Conservation (phyloP, 2,888 invertebrate genomes). For the Leptothorax acervorum region DNA sequence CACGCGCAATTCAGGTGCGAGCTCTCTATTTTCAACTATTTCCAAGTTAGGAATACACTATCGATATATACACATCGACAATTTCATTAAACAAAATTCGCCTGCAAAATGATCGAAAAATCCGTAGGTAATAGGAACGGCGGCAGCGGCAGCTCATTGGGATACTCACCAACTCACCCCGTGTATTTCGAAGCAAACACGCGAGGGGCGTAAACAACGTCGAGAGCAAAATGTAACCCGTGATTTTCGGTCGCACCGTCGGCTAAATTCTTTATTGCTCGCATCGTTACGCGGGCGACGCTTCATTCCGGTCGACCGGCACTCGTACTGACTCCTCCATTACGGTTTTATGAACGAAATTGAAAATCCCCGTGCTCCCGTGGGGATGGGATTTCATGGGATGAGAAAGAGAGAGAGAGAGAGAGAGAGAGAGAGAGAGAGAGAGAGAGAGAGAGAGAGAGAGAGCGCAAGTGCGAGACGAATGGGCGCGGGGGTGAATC, state of each 20-base stretch:
- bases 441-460: not conserved
- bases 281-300: conserved; percentile 69
- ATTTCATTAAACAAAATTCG: conserved; percentile 39
- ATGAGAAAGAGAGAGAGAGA: not conserved
- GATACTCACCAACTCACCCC: too few relatives aligned
- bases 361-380: conserved; percentile 71
- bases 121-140: conserved; percentile 25
- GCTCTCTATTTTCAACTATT: not conserved
- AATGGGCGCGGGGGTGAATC: not conserved
- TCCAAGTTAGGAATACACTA: not conserved
- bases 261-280: conserved; percentile 60
- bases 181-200: conserved; percentile 28
- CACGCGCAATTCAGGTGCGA: not conserved
- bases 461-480: not conserved
- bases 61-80: conserved; percentile 12
- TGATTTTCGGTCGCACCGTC: conserved; percentile 55
- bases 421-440: not conserved
- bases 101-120: conserved; percentile 34
- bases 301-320: conserved; percentile 66
- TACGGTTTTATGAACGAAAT: conserved; percentile 76
- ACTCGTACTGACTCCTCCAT: conserved; percentile 72
- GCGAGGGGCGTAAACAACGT: conserved; percentile 53
- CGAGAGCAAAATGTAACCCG: conserved; percentile 46
- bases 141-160: not conserved
- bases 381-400: not conserved